Evolutionary conservation across 2,888 invertebrate genomes (phyloP), one percentile per base, ranked within the genome.

Genomic region (Euplagia quadripunctaria): DNA sequence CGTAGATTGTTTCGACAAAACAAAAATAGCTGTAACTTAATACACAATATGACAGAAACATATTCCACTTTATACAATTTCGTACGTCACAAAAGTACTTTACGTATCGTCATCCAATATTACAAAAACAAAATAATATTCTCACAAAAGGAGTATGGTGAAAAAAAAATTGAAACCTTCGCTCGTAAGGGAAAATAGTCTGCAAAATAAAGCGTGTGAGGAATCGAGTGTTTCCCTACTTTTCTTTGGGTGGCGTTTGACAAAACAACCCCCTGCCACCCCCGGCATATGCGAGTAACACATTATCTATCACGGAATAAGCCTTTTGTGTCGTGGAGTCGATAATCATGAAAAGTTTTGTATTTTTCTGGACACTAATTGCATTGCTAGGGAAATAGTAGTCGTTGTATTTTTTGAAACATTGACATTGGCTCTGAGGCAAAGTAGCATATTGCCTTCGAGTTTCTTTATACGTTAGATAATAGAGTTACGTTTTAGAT

Each of bases 281-380:
- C 83, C 79, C 87, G 89, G 87, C 92, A 92, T 92, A 92, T 92
- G 93, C 89, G 92, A 93, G 94, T 92, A 92, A 92, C 93, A 94
- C 91, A 92, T 95, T 95, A 95, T 94, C 94, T 94, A 94, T 94
- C 94, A 92, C 88, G 87, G 87, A 90, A 90, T 89, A 91, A 86
- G 85, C 84, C 79, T 61, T 78, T 75, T 73, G 77, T 71, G 74
- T 77, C 12, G 72, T 92, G 80, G 94, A 94, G 93, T 81, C 72
- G 89, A 55, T 73, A 41, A 70, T 20, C 43, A 31, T 31, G 3
- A 42, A 42, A 42, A 52, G 42, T 52, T 41, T 16, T 31, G 17
- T 2, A 12, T 41, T 68, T 43, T 58, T 43, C 9, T 43, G 6
- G 12, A 42, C 12, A 5, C 11, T n/a, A 51, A 51, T 41, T 61